These are phyloP conservation scores for Araneus ventricosus DNA, from an alignment of 1,140 invertebrate species.

Conservation along the genomic window DNA sequence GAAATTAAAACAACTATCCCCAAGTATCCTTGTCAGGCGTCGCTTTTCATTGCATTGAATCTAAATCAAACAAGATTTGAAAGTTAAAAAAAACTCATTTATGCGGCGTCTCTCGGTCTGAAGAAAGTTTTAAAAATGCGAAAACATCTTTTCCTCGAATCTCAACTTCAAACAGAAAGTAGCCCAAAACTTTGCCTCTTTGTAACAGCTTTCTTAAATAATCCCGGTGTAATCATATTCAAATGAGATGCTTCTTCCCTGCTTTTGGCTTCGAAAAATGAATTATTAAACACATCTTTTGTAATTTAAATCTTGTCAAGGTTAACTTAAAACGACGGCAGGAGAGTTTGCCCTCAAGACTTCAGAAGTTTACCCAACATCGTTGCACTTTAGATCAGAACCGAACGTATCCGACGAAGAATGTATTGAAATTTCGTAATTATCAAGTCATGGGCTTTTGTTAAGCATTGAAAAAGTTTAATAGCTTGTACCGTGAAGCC, in stretches of 20 bases:
- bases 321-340: background rate
- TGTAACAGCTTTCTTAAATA: conserved; percentile 7
- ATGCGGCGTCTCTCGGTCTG: background rate
- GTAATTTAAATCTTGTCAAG: conserved; percentile 31
- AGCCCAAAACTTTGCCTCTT: background rate
- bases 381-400: background rate
- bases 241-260: background rate
- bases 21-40: background rate
- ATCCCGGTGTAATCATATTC: background rate
- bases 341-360: background rate
- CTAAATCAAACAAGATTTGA: background rate
- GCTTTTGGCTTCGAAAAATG: conserved; percentile 6
- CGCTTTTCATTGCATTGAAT: background rate
- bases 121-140: background rate
- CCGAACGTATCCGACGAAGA: background rate
- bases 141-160: background rate
- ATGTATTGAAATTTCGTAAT: too few species aligned
- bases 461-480: background rate
- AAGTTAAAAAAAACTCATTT: background rate
- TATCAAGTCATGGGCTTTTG: background rate
- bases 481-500: too few species aligned
- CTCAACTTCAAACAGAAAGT: background rate
- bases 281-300: conserved; percentile 35
- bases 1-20: background rate
- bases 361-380: background rate